Base-by-base conservation (phyloP, 2,888 invertebrate genomes). In the Polydrusus pterygomalis region DNA sequence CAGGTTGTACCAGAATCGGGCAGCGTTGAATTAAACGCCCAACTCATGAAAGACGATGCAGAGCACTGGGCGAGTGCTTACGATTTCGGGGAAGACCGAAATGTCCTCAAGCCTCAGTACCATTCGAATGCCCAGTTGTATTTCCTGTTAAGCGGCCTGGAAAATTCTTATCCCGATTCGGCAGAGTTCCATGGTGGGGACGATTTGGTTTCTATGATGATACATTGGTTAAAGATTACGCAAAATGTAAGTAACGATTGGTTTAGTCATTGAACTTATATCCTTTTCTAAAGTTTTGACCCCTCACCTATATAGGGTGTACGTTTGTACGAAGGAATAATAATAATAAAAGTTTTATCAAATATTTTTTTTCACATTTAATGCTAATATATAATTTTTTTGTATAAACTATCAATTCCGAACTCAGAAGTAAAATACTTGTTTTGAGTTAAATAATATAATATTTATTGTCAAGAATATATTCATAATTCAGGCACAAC, bases 61-160 rank as follows among this genome's bases (percentile, higher is more conserved):
- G 90, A 92, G 79, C 93, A 95, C 84, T 97, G 97, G 97, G 92
- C 94, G 0, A 93, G 93, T 7, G 94, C 93, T 0, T 93, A 95
- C 85, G 96, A 96, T 87, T 93, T 89, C 89, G 94, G 89, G 87
- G 88, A 89, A 87, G 88, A 91, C 74, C 92, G 92, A 79, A 94
- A 94, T 85, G 91, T 93, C 79, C 89, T 91, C 81, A 88, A 89
- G 72, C 91, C 91, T 0, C 88, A 89, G 10, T 96, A 95, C 86
- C 92, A 93, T 83, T 89, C 89, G 0, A 91, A 92, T 77, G 84
- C 89, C 38, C 93, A 95, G 83, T 85, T 96, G 51, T 92, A 92
- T 81, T 86, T 88, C 0, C 89, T 90, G 43, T 87, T 97, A 77
- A 90, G 91, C 0, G 91, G 92, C 47, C 85, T 97, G 54, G 95